Evolutionary conservation across 2,797 vertebrate species (phyloP).

Genomic region (Bradypodion ventrale): DNA sequence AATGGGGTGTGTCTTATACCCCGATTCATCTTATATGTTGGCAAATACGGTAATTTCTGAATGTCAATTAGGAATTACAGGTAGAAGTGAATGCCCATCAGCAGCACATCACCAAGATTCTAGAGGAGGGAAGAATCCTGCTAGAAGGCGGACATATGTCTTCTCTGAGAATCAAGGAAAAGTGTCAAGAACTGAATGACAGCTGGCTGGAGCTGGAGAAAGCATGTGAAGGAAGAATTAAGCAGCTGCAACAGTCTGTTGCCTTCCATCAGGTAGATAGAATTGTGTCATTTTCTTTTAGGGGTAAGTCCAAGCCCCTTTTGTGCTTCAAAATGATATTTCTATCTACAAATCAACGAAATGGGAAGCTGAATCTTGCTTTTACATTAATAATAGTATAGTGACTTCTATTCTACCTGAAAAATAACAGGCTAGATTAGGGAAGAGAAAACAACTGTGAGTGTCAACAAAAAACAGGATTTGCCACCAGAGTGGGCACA

Average conservation of each 20-base stretch:
- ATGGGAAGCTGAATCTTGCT: neutral
- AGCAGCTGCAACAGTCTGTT: slow-evolving; percentile 78
- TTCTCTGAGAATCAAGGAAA: slow-evolving; percentile 73
- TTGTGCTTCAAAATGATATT: neutral
- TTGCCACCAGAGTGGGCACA: neutral
- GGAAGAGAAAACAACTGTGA: neutral
- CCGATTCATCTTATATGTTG: too few relatives aligned
- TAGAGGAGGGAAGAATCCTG: slow-evolving; percentile 79
- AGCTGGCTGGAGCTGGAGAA: slow-evolving; percentile 83
- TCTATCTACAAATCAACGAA: neutral
- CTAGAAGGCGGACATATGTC: slow-evolving; percentile 71
- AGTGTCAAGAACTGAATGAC: slow-evolving; percentile 75
- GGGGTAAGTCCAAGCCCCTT: neutral
- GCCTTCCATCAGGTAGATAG: slow-evolving; percentile 82
- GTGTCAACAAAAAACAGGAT: neutral
- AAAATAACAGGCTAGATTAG: neutral
- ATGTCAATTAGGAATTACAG: slow-evolving; percentile 79
- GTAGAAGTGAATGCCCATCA: slow-evolving; percentile 82
- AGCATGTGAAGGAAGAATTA: slow-evolving; percentile 75
- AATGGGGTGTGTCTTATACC: too few relatives aligned
- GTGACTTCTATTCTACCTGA: too few relatives aligned
- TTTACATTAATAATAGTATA: neutral
- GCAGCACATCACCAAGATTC: slow-evolving; percentile 76
- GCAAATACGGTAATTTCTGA: neutral
- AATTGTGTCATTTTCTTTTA: neutral